These are phyloP conservation scores for Zelostemma sp. DNA, from an alignment of 1,140 invertebrate genomes.

Conservation along the genomic window DNA sequence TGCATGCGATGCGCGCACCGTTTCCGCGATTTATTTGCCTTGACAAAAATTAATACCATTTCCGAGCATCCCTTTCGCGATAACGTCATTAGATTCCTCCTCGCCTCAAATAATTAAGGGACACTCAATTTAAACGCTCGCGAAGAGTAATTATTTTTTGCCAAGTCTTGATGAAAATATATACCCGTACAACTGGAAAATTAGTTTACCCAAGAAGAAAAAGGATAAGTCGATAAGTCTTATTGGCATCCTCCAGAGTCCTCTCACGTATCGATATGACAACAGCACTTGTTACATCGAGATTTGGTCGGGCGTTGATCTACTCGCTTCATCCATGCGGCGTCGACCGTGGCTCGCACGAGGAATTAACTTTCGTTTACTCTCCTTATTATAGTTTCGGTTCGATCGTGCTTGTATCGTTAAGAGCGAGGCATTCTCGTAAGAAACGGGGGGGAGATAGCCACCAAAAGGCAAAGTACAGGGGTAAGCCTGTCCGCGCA, in stretches of 20 bases:
- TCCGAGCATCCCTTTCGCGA: too few species aligned
- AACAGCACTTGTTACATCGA: slow-evolving; percentile 27
- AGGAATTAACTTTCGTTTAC: slow-evolving; percentile 55
- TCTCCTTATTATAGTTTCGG: slow-evolving; percentile 56
- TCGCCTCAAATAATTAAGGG: too few species aligned
- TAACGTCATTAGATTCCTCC: too few species aligned
- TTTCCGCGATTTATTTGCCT: not conserved
- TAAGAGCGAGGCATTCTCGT: slow-evolving; percentile 21
- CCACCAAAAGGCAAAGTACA: slow-evolving; percentile 31
- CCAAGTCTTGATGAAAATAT: not conserved
- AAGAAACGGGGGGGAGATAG: slow-evolving; percentile 15
- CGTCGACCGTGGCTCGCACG: slow-evolving; percentile 22
- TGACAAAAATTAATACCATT: too few species aligned
- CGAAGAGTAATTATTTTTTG: too few species aligned
- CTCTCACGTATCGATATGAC: slow-evolving; percentile 1
- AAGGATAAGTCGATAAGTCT: slow-evolving; percentile 12
- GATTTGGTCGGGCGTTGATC: slow-evolving; percentile 23
- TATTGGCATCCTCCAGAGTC: slow-evolving; percentile 9
- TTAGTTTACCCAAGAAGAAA: slow-evolving; percentile 18
- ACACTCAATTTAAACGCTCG: too few species aligned
- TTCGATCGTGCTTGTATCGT: slow-evolving; percentile 51
- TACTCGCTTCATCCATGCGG: slow-evolving; percentile 30
- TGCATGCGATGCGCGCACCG: slow-evolving; percentile 2
- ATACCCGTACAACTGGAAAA: slow-evolving; percentile 20
- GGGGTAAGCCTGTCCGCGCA: slow-evolving; percentile 62